These are phyloP conservation scores for Lepisosteus oculatus DNA, from an alignment of 2,113 vertebrate genomes.

Conservation along the genomic window DNA sequence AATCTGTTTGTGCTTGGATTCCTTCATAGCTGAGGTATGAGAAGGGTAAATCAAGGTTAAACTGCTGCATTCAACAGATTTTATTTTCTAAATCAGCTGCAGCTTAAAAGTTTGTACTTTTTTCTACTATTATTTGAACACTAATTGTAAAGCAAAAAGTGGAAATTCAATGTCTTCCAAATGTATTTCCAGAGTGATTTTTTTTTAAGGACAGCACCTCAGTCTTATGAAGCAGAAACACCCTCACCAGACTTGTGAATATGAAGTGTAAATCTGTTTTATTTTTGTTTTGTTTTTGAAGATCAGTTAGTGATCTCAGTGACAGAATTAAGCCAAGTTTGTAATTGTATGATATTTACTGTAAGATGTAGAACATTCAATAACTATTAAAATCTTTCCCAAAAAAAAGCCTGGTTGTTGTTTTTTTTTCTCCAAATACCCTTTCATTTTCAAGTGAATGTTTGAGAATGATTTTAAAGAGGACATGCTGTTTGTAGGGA, in stretches of 20 bases:
- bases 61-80: conserved; percentile 54
- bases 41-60: conserved; percentile 51
- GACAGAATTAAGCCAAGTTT: conserved; percentile 98
- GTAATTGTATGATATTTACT: conserved; percentile 98
- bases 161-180: conserved; percentile 85
- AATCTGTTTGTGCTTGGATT: conserved; percentile 40
- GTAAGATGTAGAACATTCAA: conserved; percentile 99
- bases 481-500: too few species aligned
- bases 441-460: too few species aligned
- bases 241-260: conserved; percentile 79
- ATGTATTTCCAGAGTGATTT: conserved; percentile 59
- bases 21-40: conserved; percentile 50
- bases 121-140: conserved; percentile 71
- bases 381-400: conserved; percentile 96
- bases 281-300: conserved; percentile 63
- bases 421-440: too few species aligned
- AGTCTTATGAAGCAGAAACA: conserved; percentile 67
- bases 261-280: conserved; percentile 87
- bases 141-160: conserved; percentile 75
- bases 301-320: conserved; percentile 91
- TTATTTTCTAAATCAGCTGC: conserved; percentile 37
- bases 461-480: too few species aligned
- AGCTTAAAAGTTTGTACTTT: conserved; percentile 46
- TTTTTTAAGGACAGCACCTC: conserved; percentile 62
- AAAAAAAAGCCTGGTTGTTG: conserved; percentile 57